Evolutionary conservation across 1,140 invertebrate species (phyloP).

Genomic region (Scylla paramamosain): DNA sequence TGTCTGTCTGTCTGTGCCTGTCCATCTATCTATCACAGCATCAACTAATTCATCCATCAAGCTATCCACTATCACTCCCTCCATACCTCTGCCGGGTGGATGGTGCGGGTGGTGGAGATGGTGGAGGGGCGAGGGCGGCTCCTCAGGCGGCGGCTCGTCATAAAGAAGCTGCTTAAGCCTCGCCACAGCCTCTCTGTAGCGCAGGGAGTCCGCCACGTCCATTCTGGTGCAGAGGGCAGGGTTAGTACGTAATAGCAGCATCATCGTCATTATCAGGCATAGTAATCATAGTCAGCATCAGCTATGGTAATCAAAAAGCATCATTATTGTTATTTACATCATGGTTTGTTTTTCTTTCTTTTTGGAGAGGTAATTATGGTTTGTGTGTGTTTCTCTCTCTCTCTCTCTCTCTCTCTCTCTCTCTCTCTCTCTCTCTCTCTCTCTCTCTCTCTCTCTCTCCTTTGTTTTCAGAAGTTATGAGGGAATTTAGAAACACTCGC

Average conservation of each 20-base stretch:
- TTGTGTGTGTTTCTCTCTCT: too few relatives aligned
- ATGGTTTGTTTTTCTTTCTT: too few relatives aligned
- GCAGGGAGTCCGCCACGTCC: conserved; percentile 49
- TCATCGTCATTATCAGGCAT: neutral
- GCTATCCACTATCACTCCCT: too few relatives aligned
- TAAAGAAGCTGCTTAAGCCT: conserved; percentile 46
- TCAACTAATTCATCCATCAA: too few relatives aligned
- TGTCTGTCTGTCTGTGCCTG: too few relatives aligned
- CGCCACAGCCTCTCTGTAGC: conserved; percentile 50
- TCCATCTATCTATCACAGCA: too few relatives aligned
- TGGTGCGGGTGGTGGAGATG: neutral
- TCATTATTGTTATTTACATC: neutral
- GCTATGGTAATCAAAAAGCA: neutral
- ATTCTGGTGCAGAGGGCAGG: neutral
- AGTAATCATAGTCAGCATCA: neutral
- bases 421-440: too few relatives aligned
- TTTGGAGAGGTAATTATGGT: too few relatives aligned
- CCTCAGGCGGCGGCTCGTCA: neutral
- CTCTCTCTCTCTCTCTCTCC: neutral
- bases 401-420: too few relatives aligned
- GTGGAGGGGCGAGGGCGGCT: neutral
- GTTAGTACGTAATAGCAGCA: neutral
- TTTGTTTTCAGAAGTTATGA: neutral
- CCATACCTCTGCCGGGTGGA: too few relatives aligned
- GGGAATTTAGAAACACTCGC: neutral